Evolutionary conservation across 2,888 invertebrate genomes (phyloP).

Genomic region (Zele albiditarsus): DNA sequence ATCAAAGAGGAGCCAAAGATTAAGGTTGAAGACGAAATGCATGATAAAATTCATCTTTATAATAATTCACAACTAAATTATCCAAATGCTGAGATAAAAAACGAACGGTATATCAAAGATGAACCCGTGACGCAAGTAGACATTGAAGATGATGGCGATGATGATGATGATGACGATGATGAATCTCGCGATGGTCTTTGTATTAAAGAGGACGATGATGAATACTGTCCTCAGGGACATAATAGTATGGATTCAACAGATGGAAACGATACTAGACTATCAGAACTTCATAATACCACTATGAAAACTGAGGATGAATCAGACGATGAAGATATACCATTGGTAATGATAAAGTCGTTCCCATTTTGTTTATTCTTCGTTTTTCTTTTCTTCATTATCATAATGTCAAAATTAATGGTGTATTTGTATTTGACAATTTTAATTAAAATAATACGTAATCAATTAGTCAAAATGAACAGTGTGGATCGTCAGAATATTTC

Average conservation of each 20-base stretch:
- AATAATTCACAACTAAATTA: conserved; percentile 48
- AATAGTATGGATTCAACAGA: conserved; percentile 70
- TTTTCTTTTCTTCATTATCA: too few relatives aligned
- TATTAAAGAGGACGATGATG: conserved; percentile 69
- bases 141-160: conserved; percentile 64
- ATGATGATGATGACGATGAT: conserved; percentile 70
- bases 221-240: conserved; percentile 75
- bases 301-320: conserved; percentile 75
- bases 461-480: conserved; percentile 16
- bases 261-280: conserved; percentile 66
- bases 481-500: conserved; percentile 2
- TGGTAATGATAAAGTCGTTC: conserved; percentile 75
- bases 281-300: conserved; percentile 70
- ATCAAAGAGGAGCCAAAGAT: conserved; percentile 65
- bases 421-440: conserved; percentile 52
- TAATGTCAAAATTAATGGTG: conserved; percentile 29
- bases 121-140: conserved; percentile 63
- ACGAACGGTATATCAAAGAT: conserved; percentile 24
- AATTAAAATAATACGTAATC: conserved; percentile 3
- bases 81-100: conserved; percentile 12
- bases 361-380: not conserved
- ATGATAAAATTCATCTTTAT: conserved; percentile 14
- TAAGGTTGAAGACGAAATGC: conserved; percentile 50
- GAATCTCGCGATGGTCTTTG: conserved; percentile 72
- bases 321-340: conserved; percentile 82